Percentiles rank a stretch among this genome's conserved stretches.
Conservation (phyloP, 2,797 vertebrate species). For the Telmatherina bonti region DNA sequence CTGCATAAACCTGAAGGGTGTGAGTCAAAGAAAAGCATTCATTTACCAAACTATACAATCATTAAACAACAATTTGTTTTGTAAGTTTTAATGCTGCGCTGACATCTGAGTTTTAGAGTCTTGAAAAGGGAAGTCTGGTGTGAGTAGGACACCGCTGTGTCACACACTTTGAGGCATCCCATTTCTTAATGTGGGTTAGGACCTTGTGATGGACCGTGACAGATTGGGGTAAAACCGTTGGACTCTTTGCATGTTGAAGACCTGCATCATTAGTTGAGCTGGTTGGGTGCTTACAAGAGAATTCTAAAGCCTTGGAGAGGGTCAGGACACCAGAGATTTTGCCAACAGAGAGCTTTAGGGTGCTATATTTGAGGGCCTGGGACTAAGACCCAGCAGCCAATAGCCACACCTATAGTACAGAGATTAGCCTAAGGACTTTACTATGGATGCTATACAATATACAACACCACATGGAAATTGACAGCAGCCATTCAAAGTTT, state of each 20-base stretch:
- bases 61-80: slow-evolving; percentile 59
- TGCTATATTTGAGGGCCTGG: slow-evolving; percentile 57
- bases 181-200: slow-evolving; percentile 66
- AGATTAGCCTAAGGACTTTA: slow-evolving; percentile 56
- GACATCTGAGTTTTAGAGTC: slow-evolving; percentile 26
- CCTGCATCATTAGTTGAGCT: slow-evolving; percentile 52
- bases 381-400: slow-evolving; percentile 64
- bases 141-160: slow-evolving; percentile 42
- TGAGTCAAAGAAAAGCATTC: slow-evolving; percentile 48
- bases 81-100: slow-evolving; percentile 44
- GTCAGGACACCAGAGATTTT: slow-evolving; percentile 70
- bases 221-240: slow-evolving; percentile 76
- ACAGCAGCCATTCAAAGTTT: slow-evolving; percentile 69
- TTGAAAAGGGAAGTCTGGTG: slow-evolving; percentile 25
- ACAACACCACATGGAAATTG: slow-evolving; percentile 44
- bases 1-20: slow-evolving; percentile 47
- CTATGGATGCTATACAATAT: slow-evolving; percentile 58
- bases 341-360: slow-evolving; percentile 58
- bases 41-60: slow-evolving; percentile 50
- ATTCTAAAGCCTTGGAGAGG: slow-evolving; percentile 79
- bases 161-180: slow-evolving; percentile 60
- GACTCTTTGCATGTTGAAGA: slow-evolving; percentile 58
- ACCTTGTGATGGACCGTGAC: slow-evolving; percentile 76
- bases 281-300: slow-evolving; percentile 65
- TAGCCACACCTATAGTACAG: slow-evolving; percentile 51